Conservation (phyloP, 2,113 vertebrate species). For the Phocoena phocoena region DNA sequence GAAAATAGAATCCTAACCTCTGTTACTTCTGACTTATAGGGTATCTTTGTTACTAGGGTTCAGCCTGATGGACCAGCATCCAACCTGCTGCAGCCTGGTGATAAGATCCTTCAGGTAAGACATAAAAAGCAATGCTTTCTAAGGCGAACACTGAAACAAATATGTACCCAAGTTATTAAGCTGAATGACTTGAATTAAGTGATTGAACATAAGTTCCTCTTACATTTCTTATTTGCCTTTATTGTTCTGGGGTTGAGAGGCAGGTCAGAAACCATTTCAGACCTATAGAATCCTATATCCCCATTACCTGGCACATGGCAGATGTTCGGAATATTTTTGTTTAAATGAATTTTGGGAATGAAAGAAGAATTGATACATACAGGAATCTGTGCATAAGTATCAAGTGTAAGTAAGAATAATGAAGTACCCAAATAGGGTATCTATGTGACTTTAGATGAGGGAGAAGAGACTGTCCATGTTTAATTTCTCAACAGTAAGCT, state of each 20-base stretch:
- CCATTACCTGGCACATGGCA: not conserved
- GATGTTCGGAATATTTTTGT: not conserved
- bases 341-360: not conserved
- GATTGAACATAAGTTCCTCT: not conserved
- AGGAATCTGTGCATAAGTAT: not conserved
- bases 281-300: not conserved
- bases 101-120: conserved; percentile 99
- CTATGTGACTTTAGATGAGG: not conserved
- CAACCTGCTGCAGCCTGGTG: conserved; percentile 95
- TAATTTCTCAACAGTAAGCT: not conserved
- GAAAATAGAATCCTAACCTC: conserved; percentile 94
- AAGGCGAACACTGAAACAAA: not conserved
- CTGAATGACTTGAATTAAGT: not conserved
- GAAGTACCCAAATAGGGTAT: not conserved
- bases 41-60: conserved; percentile 99
- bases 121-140: not conserved
- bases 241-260: not conserved
- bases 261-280: not conserved
- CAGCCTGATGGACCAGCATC: conserved; percentile 98
- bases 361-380: not conserved
- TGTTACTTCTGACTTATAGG: conserved; percentile 99
- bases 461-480: not conserved
- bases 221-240: not conserved
- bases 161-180: not conserved
- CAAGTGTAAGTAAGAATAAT: not conserved